These are phyloP conservation scores for Anseranas semipalmata DNA, from an alignment of 2,113 vertebrate genomes.

Conservation along the genomic window DNA sequence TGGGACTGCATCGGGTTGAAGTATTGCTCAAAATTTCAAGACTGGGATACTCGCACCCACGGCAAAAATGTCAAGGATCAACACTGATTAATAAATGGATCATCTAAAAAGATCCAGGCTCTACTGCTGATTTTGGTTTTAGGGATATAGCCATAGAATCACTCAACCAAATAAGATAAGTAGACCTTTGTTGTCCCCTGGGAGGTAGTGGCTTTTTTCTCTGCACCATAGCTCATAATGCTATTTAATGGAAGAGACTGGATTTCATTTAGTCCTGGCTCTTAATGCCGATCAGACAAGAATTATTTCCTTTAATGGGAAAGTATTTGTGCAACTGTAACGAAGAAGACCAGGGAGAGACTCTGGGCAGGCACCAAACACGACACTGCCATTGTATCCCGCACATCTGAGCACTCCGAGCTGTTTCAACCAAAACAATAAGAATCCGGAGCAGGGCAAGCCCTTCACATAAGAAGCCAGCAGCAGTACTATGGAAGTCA, in stretches of 20 bases:
- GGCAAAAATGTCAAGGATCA: background rate
- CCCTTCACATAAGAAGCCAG: background rate
- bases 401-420: background rate
- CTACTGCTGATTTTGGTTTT: background rate
- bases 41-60: background rate
- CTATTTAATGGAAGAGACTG: background rate
- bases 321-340: background rate
- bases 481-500: background rate
- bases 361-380: background rate
- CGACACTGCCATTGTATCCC: background rate
- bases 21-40: background rate
- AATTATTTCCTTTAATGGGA: slow-evolving; percentile 22
- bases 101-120: background rate
- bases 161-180: background rate
- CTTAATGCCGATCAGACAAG: background rate
- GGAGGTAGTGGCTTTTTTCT: background rate
- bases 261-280: slow-evolving; percentile 28
- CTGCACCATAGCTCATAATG: background rate
- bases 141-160: background rate
- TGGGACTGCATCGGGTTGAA: background rate
- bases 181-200: background rate
- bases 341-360: slow-evolving; percentile 1
- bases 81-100: background rate
- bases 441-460: background rate
- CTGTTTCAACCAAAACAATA: background rate